These are phyloP conservation scores for Phalacrocorax aristotelis DNA, from an alignment of 2,113 vertebrate genomes.

Conservation along the genomic window DNA sequence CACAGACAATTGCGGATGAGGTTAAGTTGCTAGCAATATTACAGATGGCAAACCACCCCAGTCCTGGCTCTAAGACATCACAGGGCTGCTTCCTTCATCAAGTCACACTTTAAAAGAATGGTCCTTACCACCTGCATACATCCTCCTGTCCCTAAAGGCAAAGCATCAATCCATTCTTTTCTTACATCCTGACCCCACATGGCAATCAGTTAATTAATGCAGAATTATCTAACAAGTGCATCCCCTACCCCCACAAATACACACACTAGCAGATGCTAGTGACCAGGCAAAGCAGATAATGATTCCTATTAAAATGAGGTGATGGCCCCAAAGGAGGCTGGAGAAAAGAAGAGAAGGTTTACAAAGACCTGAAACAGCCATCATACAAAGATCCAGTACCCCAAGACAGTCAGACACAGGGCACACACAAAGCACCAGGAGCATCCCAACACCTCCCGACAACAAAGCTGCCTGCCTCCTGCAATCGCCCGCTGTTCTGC, in stretches of 20 bases:
- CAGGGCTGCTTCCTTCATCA: not conserved
- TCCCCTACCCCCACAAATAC: not conserved
- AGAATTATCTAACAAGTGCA: not conserved
- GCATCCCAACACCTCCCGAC: not conserved
- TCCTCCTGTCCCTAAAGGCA: not conserved
- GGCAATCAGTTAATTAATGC: not conserved
- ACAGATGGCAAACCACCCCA: not conserved
- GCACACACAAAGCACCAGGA: not conserved
- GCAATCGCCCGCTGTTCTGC: not conserved
- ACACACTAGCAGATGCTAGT: not conserved
- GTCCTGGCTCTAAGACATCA: not conserved
- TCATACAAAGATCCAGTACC: not conserved
- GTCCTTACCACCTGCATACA: not conserved
- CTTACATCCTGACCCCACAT: not conserved
- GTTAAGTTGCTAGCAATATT: not conserved
- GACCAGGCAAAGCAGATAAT: not conserved
- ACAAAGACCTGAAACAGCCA: not conserved
- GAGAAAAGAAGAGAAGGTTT: not conserved
- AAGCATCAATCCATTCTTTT: not conserved
- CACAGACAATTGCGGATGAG: not conserved
- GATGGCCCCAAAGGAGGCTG: not conserved
- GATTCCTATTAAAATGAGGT: not conserved
- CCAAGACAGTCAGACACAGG: not conserved
- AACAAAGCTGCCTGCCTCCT: not conserved
- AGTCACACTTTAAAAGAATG: not conserved